A percentile compares a stretch with the other conserved stretches of the same genome.
Conservation (phyloP, 2,797 vertebrate species). For the Clarias pachynema region DNA sequence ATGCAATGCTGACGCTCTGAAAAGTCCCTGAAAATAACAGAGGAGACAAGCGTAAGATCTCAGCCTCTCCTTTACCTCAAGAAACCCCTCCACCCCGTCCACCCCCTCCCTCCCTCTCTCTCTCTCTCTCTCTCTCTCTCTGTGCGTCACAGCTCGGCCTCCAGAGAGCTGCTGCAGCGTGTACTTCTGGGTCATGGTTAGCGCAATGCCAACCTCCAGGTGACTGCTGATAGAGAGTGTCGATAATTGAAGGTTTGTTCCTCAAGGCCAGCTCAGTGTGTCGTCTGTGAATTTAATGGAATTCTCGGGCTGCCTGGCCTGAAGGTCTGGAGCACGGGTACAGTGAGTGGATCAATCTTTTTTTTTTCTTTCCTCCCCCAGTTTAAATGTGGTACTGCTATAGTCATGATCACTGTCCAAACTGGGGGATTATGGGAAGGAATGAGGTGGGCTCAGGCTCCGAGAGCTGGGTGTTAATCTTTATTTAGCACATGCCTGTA, state of each 20-base stretch:
- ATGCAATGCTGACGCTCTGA: constrained; percentile 1
- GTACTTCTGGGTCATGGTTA: constrained; percentile 33
- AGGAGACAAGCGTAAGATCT: neutral
- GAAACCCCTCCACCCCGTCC: neutral
- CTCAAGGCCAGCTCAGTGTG: neutral
- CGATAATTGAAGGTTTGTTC: constrained; percentile 4
- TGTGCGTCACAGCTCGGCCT: constrained; percentile 28
- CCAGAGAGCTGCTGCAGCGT: constrained; percentile 34
- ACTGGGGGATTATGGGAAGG: constrained; percentile 49
- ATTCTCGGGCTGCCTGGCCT: constrained; percentile 9
- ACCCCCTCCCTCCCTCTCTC: neutral
- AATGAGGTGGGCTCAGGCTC: constrained; percentile 45
- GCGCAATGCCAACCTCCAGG: constrained; percentile 3
- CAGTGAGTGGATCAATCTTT: neutral
- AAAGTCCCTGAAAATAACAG: constrained; percentile 5
- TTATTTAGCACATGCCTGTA: constrained; percentile 84
- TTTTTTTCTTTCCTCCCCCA: neutral
- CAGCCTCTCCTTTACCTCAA: constrained; percentile 41
- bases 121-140: neutral
- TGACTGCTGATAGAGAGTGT: constrained; percentile 27
- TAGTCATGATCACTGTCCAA: constrained; percentile 14
- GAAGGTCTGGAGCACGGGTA: constrained; percentile 6
- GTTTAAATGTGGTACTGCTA: constrained; percentile 30
- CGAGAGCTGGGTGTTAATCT: constrained; percentile 67
- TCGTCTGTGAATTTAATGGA: neutral